A percentile compares a stretch with the other conserved stretches of the same genome.
Evolutionary conservation across 2,888 invertebrate species (phyloP).

Genomic region (Nemotelus pantherinus): DNA sequence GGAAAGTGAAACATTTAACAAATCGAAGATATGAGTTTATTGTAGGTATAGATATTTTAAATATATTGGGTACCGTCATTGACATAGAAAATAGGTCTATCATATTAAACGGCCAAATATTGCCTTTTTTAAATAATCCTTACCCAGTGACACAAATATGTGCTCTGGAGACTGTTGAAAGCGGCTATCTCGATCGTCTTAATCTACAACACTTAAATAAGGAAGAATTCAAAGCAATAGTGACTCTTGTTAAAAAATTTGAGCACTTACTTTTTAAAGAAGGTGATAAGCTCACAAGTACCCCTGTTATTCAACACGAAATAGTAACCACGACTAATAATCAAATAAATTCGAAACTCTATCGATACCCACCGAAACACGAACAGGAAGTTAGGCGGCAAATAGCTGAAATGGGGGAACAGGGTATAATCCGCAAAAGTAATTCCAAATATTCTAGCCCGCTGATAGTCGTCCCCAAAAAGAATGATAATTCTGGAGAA

Average conservation of each 20-base stretch:
- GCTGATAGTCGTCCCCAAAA: background rate
- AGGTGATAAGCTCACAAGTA: background rate
- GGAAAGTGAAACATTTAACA: constrained; percentile 44
- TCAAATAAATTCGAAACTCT: background rate
- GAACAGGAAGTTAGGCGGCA: no score
- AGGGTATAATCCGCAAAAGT: constrained; percentile 14
- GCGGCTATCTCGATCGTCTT: background rate
- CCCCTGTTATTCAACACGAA: background rate
- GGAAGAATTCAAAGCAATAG: constrained; percentile 3
- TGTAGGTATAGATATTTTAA: background rate
- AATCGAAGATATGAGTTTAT: constrained; percentile 30
- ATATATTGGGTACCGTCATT: background rate
- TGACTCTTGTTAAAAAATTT: background rate
- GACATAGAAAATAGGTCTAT: background rate
- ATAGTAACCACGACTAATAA: background rate
- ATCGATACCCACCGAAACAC: no score
- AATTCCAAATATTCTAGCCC: constrained; percentile 38
- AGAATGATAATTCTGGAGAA: background rate
- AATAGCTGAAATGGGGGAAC: no score
- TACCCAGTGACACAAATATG: background rate
- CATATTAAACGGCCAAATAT: background rate
- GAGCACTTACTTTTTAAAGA: background rate
- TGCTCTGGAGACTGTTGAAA: constrained; percentile 1
- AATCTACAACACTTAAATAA: constrained; percentile 3
- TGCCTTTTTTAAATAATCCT: background rate